Conservation (phyloP, 2,888 invertebrate species). For the Laothoe populi region DNA sequence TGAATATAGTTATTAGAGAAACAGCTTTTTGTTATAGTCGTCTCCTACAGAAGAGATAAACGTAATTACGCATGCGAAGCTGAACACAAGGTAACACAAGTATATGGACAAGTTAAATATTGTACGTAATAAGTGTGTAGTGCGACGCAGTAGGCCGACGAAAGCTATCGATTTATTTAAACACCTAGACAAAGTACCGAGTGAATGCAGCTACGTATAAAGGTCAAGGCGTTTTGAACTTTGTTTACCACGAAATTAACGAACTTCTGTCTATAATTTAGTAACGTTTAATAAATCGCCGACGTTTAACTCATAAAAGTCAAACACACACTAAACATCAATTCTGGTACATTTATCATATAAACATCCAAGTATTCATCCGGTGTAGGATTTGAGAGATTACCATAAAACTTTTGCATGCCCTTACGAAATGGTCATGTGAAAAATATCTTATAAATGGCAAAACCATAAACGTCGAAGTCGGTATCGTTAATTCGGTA, state of each 20-base stretch:
- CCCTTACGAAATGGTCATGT: background rate
- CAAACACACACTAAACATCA: background rate
- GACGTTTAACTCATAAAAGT: background rate
- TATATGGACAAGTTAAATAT: background rate
- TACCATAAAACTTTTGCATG: background rate
- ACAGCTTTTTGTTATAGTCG: no score
- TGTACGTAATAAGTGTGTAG: background rate
- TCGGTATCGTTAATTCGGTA: background rate
- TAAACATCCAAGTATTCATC: background rate
- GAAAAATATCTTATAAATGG: background rate
- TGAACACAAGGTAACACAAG: background rate
- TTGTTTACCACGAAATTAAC: conserved; percentile 38
- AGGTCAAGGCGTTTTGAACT: conserved; percentile 54
- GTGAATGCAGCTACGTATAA: conserved; percentile 52
- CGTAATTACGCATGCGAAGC: no score
- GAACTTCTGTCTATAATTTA: background rate
- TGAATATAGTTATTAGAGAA: no score
- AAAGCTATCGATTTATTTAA: conserved; percentile 54
- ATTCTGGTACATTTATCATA: background rate
- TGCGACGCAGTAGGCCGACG: conserved; percentile 32
- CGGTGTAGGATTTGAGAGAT: background rate
- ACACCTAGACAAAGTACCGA: conserved; percentile 47
- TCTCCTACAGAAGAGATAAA: no score
- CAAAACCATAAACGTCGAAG: background rate
- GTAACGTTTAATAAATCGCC: background rate